A percentile compares a stretch with the other conserved stretches of the same genome.
Conservation (phyloP, 2,888 invertebrate species). For the Parapristionchus giblindavisi region DNA sequence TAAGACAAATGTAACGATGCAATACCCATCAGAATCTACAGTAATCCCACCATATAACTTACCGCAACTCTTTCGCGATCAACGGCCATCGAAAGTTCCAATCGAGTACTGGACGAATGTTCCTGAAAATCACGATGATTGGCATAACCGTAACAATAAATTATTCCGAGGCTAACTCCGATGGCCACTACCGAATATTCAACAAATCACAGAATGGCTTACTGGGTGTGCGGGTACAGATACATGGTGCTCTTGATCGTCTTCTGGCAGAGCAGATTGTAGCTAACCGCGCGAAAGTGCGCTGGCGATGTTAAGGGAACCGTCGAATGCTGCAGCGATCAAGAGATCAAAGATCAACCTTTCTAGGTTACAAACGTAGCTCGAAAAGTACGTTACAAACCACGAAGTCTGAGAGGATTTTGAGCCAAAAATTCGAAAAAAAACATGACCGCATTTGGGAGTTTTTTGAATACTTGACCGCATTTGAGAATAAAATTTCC, state of each 20-base stretch:
- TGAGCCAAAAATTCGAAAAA: too few relatives aligned
- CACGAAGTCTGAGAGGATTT: too few relatives aligned
- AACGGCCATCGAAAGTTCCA: conserved; percentile 56
- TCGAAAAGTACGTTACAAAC: too few relatives aligned
- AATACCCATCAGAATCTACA: not conserved
- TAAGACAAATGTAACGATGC: too few relatives aligned
- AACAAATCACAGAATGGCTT: not conserved
- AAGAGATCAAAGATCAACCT: too few relatives aligned
- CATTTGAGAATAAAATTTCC: too few relatives aligned
- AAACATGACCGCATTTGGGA: too few relatives aligned
- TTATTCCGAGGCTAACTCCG: not conserved
- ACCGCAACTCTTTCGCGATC: conserved; percentile 50
- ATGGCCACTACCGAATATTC: not conserved
- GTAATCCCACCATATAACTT: conserved; percentile 33
- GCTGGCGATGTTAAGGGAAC: conserved; percentile 29
- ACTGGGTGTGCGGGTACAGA: conserved; percentile 51
- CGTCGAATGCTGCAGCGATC: not conserved
- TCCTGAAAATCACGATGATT: not conserved
- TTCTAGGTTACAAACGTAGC: too few relatives aligned
- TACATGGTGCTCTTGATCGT: conserved; percentile 49
- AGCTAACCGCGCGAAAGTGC: conserved; percentile 52
- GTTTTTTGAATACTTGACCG: too few relatives aligned
- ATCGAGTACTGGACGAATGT: conserved; percentile 38
- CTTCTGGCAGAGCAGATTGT: conserved; percentile 62
- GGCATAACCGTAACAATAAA: not conserved